Evolutionary conservation across 2,888 invertebrate genomes (phyloP).

Genomic region (Cerastis rubricosa): DNA sequence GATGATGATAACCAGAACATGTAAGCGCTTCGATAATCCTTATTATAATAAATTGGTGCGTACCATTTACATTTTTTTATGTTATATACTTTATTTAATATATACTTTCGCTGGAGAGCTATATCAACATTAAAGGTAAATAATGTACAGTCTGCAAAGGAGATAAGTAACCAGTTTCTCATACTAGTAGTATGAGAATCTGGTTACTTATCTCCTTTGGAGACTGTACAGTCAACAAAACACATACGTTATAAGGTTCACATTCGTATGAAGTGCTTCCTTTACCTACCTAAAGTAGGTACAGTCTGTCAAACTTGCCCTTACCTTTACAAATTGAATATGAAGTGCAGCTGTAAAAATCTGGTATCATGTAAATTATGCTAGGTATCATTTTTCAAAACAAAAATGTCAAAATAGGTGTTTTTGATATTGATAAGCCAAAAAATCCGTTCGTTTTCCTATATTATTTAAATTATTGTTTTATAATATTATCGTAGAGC

Average conservation of each 20-base stretch:
- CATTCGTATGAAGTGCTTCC: background rate
- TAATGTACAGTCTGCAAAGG: too few relatives aligned
- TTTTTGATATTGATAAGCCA: slow-evolving; percentile 3
- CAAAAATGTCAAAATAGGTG: background rate
- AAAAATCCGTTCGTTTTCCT: background rate
- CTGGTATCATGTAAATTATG: background rate
- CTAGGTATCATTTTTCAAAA: background rate
- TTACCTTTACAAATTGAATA: slow-evolving; percentile 1
- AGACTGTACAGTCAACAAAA: too few relatives aligned
- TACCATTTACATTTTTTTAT: background rate
- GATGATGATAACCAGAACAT: too few relatives aligned
- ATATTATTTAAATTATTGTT: background rate
- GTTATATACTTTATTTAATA: background rate
- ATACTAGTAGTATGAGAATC: too few relatives aligned
- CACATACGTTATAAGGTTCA: background rate
- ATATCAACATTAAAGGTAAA: too few relatives aligned
- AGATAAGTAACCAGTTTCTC: too few relatives aligned
- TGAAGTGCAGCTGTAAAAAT: background rate
- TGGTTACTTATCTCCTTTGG: too few relatives aligned
- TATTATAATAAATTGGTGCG: background rate
- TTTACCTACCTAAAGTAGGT: background rate
- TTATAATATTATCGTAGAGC: background rate
- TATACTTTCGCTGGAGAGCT: background rate
- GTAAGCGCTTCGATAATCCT: background rate
- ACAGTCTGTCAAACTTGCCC: background rate